Percentiles rank a stretch among this genome's conserved stretches.
Conservation (phyloP, 2,113 vertebrate species). For the Cynopterus brachyotis region DNA sequence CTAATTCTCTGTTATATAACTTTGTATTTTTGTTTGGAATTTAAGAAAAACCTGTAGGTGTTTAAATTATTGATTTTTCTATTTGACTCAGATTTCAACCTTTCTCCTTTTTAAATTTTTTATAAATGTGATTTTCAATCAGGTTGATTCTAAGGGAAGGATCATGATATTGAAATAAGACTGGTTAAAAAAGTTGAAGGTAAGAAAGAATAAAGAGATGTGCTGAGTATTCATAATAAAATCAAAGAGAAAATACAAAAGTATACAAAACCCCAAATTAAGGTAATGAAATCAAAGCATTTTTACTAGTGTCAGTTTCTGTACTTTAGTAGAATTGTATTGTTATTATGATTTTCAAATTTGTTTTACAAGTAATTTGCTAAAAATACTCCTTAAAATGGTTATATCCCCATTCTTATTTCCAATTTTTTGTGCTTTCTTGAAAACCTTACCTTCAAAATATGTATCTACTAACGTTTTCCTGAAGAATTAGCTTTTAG, state of each 20-base stretch:
- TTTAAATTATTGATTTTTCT: slow-evolving; percentile 41
- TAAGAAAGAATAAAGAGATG: background rate
- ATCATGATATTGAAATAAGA: slow-evolving; percentile 38
- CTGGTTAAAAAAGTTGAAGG: background rate
- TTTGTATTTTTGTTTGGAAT: slow-evolving; percentile 36
- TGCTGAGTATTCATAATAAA: background rate
- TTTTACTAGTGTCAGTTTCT: background rate
- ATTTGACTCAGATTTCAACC: background rate
- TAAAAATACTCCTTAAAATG: background rate
- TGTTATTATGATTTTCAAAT: slow-evolving; percentile 39
- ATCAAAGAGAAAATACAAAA: background rate
- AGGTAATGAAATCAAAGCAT: background rate
- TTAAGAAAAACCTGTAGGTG: slow-evolving; percentile 13
- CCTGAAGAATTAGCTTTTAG: slow-evolving; percentile 19
- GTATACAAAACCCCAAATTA: slow-evolving; percentile 21
- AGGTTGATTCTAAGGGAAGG: background rate
- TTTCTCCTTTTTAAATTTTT: background rate
- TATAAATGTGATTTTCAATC: slow-evolving; percentile 9
- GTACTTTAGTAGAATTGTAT: background rate
- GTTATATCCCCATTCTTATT: background rate
- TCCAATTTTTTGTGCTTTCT: background rate
- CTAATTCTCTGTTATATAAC: slow-evolving; percentile 38
- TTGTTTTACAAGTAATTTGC: slow-evolving; percentile 46
- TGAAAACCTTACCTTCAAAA: background rate
- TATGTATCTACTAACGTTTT: slow-evolving; percentile 2